Evolutionary conservation across 2,888 invertebrate genomes (phyloP), one percentile per base, ranked within the genome.

Genomic region (Creontiades dilutus): DNA sequence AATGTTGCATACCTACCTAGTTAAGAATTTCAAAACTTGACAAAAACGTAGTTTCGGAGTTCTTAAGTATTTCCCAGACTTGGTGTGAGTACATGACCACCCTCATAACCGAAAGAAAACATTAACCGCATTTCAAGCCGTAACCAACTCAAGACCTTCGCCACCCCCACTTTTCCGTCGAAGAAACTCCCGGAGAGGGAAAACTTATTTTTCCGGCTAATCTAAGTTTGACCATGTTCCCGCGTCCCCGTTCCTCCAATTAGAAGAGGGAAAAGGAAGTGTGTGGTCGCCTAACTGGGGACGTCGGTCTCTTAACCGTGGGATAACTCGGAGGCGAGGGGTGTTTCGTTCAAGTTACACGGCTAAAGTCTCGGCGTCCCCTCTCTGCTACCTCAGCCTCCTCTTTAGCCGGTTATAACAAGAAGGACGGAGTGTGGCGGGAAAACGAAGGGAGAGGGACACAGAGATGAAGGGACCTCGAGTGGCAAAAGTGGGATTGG

Each of bases 161-260:
- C 37, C 7, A 2, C 37, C 37, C 7, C 68, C 19, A 16, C 61
- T 23, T 19, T 23, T 68, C 23, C 11, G 23, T 0, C 5, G 23
- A 68, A 23, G 27, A 19, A 19, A 68, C 68, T 19, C 23, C 68
- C 1, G 7, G 23, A 23, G 23, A 23, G n/a, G n/a, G 23, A 52
- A 68, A 68, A 68, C 68, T 68, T 68, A 68, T 68, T 68, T 68
- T 68, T 68, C 68, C 23, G 68, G 68, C 68, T 68, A 68, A 68
- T 68, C 68, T 68, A 68, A 68, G 68, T 68, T 68, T 68, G 68
- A 68, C 68, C 68, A 52, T 52, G 52, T 52, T 52, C 52, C 16
- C 52, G 14, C 52, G 52, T 52, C 52, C n/a, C 16, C 52, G 52
- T 52, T 16, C 68, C 23, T 68, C 68, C 68, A 68, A 68, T 68